A percentile compares a stretch with the other conserved stretches of the same genome.
phyloP scores from a whole-genome alignment of 2,113 vertebrate genomes.

The Narcine bancroftii region DNA sequence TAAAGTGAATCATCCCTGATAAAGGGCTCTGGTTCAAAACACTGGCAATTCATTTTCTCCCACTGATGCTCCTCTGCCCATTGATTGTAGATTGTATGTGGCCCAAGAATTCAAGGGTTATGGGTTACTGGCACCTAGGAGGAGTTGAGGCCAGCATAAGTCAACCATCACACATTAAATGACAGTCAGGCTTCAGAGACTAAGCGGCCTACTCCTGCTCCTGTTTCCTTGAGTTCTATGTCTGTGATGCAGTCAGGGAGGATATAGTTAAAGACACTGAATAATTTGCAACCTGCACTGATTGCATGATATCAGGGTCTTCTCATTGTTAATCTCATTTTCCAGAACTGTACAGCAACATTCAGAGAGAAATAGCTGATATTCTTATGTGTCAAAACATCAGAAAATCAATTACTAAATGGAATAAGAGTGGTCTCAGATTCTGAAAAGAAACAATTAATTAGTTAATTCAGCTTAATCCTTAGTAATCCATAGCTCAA shows the following conservation, averaged over 20 bases:
- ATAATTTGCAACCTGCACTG: neutral
- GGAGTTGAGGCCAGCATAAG: no score
- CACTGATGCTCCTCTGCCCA: no score
- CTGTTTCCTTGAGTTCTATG: no score
- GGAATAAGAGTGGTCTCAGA: neutral
- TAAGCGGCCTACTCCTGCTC: no score
- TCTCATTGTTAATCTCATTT: neutral
- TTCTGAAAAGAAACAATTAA: neutral
- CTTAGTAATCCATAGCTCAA: neutral
- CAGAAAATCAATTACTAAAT: neutral
- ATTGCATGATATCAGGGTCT: neutral
- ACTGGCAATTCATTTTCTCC: no score
- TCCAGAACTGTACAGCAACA: neutral
- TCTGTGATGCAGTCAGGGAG: neutral
- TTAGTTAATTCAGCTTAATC: neutral
- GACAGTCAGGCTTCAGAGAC: no score
- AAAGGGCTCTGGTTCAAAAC: no score
- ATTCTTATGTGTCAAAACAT: neutral
- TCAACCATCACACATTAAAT: no score
- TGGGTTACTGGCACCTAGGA: no score
- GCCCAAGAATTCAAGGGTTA: no score
- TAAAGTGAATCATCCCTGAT: neutral
- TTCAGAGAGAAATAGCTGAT: neutral
- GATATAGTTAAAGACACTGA: neutral
- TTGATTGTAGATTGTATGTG: no score